Conservation (phyloP, 2,113 vertebrate species). For the Galbula dea region DNA sequence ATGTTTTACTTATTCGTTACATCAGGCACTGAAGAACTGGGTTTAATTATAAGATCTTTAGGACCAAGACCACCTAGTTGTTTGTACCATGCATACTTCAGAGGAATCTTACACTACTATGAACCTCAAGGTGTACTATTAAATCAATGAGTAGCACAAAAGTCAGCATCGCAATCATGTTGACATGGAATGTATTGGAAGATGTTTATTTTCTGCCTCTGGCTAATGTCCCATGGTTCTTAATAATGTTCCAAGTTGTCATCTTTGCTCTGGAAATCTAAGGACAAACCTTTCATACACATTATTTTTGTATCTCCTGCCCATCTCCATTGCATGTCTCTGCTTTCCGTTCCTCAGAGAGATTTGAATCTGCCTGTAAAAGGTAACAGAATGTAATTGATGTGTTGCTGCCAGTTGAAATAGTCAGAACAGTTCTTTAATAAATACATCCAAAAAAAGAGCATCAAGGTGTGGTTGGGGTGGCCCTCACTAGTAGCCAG, state of each 20-base stretch:
- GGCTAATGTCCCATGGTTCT: neutral
- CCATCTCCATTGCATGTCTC: neutral
- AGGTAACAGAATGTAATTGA: neutral
- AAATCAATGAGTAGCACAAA: neutral
- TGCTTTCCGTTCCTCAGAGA: neutral
- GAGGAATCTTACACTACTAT: neutral
- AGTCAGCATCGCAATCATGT: neutral
- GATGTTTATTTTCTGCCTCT: slow-evolving; percentile 10
- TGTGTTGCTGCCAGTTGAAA: neutral
- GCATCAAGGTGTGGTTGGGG: neutral
- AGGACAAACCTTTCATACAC: neutral
- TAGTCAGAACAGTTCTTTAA: neutral
- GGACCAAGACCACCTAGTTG: neutral
- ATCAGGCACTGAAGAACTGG: neutral
- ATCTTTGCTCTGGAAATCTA: neutral
- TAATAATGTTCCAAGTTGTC: neutral
- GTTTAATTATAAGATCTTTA: neutral
- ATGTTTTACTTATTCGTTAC: neutral
- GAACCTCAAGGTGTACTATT: neutral
- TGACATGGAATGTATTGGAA: neutral
- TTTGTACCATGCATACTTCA: neutral
- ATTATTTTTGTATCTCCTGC: neutral
- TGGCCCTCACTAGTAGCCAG: neutral
- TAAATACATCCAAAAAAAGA: neutral
- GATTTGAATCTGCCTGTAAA: slow-evolving; percentile 30